Base-by-base conservation (phyloP, 1,140 invertebrate species). In the Drosophila pallidifrons region DNA sequence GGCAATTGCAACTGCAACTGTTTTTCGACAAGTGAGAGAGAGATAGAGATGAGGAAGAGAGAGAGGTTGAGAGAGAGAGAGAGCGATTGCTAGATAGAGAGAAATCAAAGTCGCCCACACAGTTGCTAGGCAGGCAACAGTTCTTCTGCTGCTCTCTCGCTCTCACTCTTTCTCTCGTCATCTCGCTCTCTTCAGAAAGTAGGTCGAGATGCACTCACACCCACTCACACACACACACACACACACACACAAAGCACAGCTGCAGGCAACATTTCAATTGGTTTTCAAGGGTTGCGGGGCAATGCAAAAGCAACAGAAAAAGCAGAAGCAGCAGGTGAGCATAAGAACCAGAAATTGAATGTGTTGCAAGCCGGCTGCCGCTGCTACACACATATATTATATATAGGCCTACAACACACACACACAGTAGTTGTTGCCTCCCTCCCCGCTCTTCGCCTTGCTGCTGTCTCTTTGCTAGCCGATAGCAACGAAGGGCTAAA, bases 401-500 rank as follows among this genome's bases (percentile, higher is more conserved):
- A 16, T 28, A 15, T 54, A 51, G 35, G 47, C 54, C 20, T 46
- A 63, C 59, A 15, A 35, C 30, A 46, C 54, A 57, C 6, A 43
- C 58, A 38, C 52, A 70, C 52, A 10, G 32, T 20, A 45, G 46
- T 47, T 16, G 15, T 11, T 32, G 2, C 1, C 51, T 13, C 43
- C 59, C 13, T 10, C 10, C 1, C 11, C 7, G 2, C 20, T 25
- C 20, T 25, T 25, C 20, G 20, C 28, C 10, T 11, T 20, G 7
- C 28, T 20, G 10, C 5, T 35, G 16, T 3, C 25, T 11, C 15
- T 63, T 46, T 51, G 67, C 63, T 73, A 47, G 60, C 66, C 81
- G 81, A 86, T 90, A 90, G 76, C 86, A 82, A 58, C 71, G 87
- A 90, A 90, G 87, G 87, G 87, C 87, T 90, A 90, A 90, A 91